Evolutionary conservation across 1,140 invertebrate genomes (phyloP).

Genomic region (Hermatobates lingyangjiaoensis): DNA sequence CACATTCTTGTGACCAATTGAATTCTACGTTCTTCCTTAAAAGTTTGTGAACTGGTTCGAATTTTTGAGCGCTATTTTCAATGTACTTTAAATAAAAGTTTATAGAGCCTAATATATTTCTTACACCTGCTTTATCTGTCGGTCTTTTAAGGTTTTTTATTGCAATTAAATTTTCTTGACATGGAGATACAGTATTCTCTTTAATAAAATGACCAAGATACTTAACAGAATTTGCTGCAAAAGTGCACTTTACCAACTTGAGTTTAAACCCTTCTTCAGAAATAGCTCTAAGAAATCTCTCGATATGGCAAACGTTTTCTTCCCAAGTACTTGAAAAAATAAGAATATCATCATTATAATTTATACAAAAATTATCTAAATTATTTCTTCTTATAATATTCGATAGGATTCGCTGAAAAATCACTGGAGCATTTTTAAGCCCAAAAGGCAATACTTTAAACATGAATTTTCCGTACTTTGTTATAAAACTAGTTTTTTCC

Average conservation of each 20-base stretch:
- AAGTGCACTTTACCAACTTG: slow-evolving; percentile 21
- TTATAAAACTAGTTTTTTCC: slow-evolving; percentile 16
- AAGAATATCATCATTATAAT: slow-evolving; percentile 20
- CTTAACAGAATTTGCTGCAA: slow-evolving; percentile 18
- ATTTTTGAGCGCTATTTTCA: slow-evolving; percentile 19
- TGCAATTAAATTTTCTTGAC: slow-evolving; percentile 17
- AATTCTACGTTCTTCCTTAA: slow-evolving; percentile 21
- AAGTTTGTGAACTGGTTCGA: slow-evolving; percentile 20
- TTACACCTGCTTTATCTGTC: slow-evolving; percentile 12
- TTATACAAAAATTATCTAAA: slow-evolving; percentile 27
- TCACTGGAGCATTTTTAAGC: slow-evolving; percentile 8
- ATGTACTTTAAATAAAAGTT: slow-evolving; percentile 17
- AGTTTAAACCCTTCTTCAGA: slow-evolving; percentile 20
- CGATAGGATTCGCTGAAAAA: slow-evolving; percentile 24
- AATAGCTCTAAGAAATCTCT: slow-evolving; percentile 10
- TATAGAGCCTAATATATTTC: slow-evolving; percentile 16
- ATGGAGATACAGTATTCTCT: slow-evolving; percentile 15
- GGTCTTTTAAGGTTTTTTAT: slow-evolving; percentile 16
- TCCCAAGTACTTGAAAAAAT: slow-evolving; percentile 15
- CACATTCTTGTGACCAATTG: slow-evolving; percentile 20
- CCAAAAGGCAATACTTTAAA: slow-evolving; percentile 16
- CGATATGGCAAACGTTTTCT: slow-evolving; percentile 14
- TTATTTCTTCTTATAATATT: slow-evolving; percentile 25
- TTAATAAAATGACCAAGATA: slow-evolving; percentile 18
- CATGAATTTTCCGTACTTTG: slow-evolving; percentile 14